These are phyloP conservation scores for Drosophila stalkeri DNA, from an alignment of 2,888 invertebrate genomes.

Conservation along the genomic window DNA sequence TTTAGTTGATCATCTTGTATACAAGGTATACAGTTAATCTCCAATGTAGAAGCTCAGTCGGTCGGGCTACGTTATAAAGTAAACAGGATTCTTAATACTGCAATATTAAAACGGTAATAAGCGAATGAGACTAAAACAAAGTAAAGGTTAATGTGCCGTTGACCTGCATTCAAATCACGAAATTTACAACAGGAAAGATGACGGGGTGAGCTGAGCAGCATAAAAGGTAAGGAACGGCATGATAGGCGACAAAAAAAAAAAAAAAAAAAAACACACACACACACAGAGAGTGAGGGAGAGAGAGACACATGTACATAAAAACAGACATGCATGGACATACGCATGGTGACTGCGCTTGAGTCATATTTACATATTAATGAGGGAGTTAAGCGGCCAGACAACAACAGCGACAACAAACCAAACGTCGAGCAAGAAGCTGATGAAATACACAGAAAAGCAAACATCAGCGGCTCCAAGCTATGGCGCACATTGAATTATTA, in stretches of 20 bases:
- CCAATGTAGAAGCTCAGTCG: not conserved
- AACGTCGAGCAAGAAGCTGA: slow-evolving; percentile 38
- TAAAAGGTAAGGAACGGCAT: slow-evolving; percentile 35
- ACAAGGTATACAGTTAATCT: not conserved
- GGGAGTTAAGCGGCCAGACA: slow-evolving; percentile 36
- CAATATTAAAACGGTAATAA: slow-evolving; percentile 27
- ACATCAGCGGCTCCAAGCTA: slow-evolving; percentile 41
- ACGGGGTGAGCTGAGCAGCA: slow-evolving; percentile 32
- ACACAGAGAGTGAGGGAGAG: not conserved
- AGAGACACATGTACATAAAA: slow-evolving; percentile 4
- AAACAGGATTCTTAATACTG: slow-evolving; percentile 30
- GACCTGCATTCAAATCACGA: slow-evolving; percentile 70
- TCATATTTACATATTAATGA: slow-evolving; percentile 72
- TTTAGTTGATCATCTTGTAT: no score
- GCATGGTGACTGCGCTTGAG: slow-evolving; percentile 35
- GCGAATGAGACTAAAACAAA: slow-evolving; percentile 19
- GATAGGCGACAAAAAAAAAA: slow-evolving; percentile 16
- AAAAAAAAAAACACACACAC: slow-evolving; percentile 8
- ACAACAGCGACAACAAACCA: slow-evolving; percentile 21
- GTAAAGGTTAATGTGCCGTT: slow-evolving; percentile 67
- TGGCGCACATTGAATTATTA: slow-evolving; percentile 53
- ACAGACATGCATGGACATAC: slow-evolving; percentile 8
- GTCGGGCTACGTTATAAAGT: not conserved
- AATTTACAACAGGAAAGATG: slow-evolving; percentile 57
- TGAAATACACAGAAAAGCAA: slow-evolving; percentile 62